Base-by-base conservation (phyloP, 2,797 vertebrate species). In the Catamblyrhynchus diadema region DNA sequence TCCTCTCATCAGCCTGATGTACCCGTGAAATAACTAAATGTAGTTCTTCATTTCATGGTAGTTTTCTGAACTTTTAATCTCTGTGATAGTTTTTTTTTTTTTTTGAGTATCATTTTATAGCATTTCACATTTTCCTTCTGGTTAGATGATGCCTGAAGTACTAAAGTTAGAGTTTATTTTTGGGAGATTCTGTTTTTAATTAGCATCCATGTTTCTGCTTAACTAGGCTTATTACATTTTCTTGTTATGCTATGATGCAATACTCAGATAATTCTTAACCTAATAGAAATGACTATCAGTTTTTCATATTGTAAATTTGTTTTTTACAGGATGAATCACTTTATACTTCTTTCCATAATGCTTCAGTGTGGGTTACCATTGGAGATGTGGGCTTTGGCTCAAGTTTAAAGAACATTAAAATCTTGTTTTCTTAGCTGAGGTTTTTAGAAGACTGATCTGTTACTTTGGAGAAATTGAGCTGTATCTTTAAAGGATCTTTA, bases 151-250 rank as follows among this genome's bases (percentile, higher is more conserved):
- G 53, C 28, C 72, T 91, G 69, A 87, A 91, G 65, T 79, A 79
- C 12, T 45, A 2, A 86, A 92, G 65, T 61, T 81, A 37, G 11
- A 42, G 39, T 83, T 95, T 92, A 83, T 91, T 94, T 94, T 75
- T 14, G 48, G 72, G 62, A 62, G 10, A 56, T 51, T 54, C 86
- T 95, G 89, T 91, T 96, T 95, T 82, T 83, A 64, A 95, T 95
- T 88, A 94, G 18, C 59, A 39, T 78, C 59, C 48, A 2, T 33
- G 37, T 91, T 95, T 78, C 66, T 81, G 44, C 60, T 78, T 84
- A 88, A 88, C 42, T 79, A 35, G 44, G 37, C n/a, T 95, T 90
- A 94, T 88, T 91, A 39, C n/a, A 77, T 95, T 81, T 90, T 84
- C 73, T 86, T 12, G 4, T n/a, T 84, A 54, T 24, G 21, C 75